Evolutionary conservation across 2,797 vertebrate species (phyloP).

Genomic region (Alosa sapidissima): DNA sequence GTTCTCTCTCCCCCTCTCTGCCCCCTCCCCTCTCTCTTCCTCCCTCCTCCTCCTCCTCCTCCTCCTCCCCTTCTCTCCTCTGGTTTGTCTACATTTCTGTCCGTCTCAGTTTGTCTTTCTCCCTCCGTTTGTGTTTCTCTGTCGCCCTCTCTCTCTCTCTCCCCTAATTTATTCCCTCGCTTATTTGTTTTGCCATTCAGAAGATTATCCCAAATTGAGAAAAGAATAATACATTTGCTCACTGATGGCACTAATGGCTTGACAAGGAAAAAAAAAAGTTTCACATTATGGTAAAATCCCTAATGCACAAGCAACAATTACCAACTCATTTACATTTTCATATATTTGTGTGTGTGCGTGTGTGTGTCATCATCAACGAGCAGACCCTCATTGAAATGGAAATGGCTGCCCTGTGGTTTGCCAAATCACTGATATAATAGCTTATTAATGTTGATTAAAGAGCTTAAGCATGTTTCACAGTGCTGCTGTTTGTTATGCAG

Average conservation of each 20-base stretch:
- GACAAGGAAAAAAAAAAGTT: constrained; percentile 13
- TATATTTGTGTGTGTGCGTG: constrained; percentile 24
- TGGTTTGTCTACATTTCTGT: constrained; percentile 12
- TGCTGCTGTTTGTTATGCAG: constrained; percentile 43
- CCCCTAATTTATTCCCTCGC: constrained; percentile 41
- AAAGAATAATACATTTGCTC: constrained; percentile 1
- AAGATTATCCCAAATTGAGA: constrained; percentile 18
- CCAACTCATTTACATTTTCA: constrained; percentile 33
- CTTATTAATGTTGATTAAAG: constrained; percentile 47
- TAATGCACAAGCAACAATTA: constrained; percentile 26
- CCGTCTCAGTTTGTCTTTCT: background rate
- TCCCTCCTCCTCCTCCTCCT: background rate
- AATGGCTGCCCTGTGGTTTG: constrained; percentile 38
- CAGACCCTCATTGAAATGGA: constrained; percentile 45
- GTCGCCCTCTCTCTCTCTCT: constrained; percentile 24
- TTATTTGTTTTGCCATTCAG: constrained; percentile 22
- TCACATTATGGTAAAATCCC: constrained; percentile 35
- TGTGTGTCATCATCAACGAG: constrained; percentile 21
- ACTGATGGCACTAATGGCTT: constrained; percentile 6
- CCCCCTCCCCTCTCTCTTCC: background rate
- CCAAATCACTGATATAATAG: constrained; percentile 38
- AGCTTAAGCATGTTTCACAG: constrained; percentile 29
- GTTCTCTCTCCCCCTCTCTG: background rate
- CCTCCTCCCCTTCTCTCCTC: background rate
- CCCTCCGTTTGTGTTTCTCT: constrained; percentile 29